Base-by-base conservation (phyloP, 2,888 invertebrate species). In the Polyommatus icarus region DNA sequence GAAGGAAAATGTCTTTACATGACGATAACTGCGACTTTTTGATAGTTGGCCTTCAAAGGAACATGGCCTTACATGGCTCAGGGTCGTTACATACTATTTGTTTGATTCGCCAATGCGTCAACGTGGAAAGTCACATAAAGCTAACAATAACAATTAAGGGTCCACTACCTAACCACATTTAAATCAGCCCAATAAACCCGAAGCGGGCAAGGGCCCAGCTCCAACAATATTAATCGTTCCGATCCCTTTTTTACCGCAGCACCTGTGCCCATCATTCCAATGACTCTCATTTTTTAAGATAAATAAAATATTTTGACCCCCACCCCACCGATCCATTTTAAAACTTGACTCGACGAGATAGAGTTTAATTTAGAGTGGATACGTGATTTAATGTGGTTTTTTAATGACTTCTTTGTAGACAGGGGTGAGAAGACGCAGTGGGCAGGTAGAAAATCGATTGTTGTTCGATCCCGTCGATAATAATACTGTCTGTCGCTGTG, bases 401-500 rank as follows among this genome's bases (percentile, higher is more conserved):
- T 83, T 84, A 84, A 86, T 87, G 86, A 85, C 85, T 84, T 84
- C 83, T 85, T 85, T 85, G 84, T 83, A 80, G 84, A 82, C 82
- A 78, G 84, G 87, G 89, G 89, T 88, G 89, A 89, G 89, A 89
- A 88, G 89, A 89, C 87, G 86, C 86, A 83, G 85, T 84, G 84
- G 84, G 89, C 92, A 92, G 92, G 92, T 92, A 92, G 88, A 88
- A 90, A 90, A 90, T 89, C 89, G 87, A 90, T 91, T 91, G 91
- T 90, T 90, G 87, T 86, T 87, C 83, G 81, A 82, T 80, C 84
- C 83, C 84, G 83, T 80, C 83, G 83, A 61, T 78, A 71, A 77
- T 81, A 78, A 79, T 76, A 78, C 75, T 29, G 77, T 50, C 54
- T 20, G 29, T 72, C 29, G 40, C 76, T 59, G 77, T 73, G 75